A percentile compares a stretch with the other conserved stretches of the same genome.
Conservation (phyloP, 1,140 invertebrate genomes). For the Sminthurides bifidus region DNA sequence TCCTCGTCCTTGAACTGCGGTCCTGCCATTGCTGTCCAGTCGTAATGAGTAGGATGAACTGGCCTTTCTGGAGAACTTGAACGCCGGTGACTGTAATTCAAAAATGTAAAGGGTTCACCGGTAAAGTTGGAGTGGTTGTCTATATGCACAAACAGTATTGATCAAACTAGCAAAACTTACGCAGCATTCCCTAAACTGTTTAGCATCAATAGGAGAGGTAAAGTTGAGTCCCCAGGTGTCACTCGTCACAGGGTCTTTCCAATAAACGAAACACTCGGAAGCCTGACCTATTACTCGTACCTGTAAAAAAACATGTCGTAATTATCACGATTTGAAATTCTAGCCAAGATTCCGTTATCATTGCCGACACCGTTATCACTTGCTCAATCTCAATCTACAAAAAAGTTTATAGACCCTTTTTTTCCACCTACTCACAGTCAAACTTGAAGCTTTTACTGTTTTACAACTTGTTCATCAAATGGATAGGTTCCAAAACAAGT, state of each 20-base stretch:
- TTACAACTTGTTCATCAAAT: too few species aligned
- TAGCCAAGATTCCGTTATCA: too few species aligned
- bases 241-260: constrained; percentile 91
- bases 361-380: too few species aligned
- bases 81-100: constrained; percentile 79
- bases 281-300: constrained; percentile 91
- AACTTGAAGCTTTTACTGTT: too few species aligned
- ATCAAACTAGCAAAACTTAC: constrained; percentile 55
- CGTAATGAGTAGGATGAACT: constrained; percentile 91
- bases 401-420: not conserved
- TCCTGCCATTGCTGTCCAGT: constrained; percentile 50
- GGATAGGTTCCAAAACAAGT: too few species aligned
- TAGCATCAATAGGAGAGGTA: constrained; percentile 89
- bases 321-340: too few species aligned
- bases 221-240: constrained; percentile 99
- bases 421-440: too few species aligned
- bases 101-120: constrained; percentile 14
- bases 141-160: not conserved
- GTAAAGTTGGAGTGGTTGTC: not conserved
- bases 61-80: constrained; percentile 75
- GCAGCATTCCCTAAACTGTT: constrained; percentile 92
- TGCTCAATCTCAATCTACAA: too few species aligned
- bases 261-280: constrained; percentile 96
- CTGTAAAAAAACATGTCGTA: constrained; percentile 44
- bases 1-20: constrained; percentile 14